Evolutionary conservation across 2,888 invertebrate species (phyloP), one percentile per base, ranked within the genome.

Genomic region (Monochamus alternatus): DNA sequence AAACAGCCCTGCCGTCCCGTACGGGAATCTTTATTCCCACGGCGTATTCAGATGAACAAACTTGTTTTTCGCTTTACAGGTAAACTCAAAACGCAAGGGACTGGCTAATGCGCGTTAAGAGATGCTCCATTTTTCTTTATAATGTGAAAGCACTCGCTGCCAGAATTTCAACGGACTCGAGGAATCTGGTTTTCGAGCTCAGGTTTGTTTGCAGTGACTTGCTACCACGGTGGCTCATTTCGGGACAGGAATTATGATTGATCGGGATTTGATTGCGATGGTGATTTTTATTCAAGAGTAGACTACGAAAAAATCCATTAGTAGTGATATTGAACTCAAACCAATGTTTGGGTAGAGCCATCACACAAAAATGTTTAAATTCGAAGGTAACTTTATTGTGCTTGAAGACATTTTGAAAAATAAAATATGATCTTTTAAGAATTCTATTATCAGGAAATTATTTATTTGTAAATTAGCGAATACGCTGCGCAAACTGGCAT

Each of bases 11-110:
- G 80, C 77, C 82, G 85, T 84, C 84, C 84, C 84, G 76, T 83
- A 82, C 68, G 83, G 77, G 83, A 81, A 84, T 84, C 74, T 74
- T 74, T 76, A 81, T 84, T 84, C 85, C 85, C 85, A 85, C 85
- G 82, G 80, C 64, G 60, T n/a, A 65, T 68, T 73, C 75, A 68
- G 66, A 63, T 71, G 60, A 30, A 63, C 68, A 77, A 85, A 85
- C 85, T 85, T 83, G 85, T 85, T 85, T 85, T 85, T 83, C 83
- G 83, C 75, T 81, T 77, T 83, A 85, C 85, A 85, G 85, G 85
- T 85, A 85, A 85, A 85, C 81, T 77, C 75, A 72, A 76, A 79
- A 79, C 67, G 74, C 76, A 79, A 63, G 79, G 79, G 79, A 80
- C 80, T 77, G 75, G 65, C 75, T 77, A 76, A 78, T 75, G 71